Evolutionary conservation across 2,888 invertebrate species (phyloP), one percentile per base, ranked within the genome.

Genomic region (Tubulanus polymorphus): DNA sequence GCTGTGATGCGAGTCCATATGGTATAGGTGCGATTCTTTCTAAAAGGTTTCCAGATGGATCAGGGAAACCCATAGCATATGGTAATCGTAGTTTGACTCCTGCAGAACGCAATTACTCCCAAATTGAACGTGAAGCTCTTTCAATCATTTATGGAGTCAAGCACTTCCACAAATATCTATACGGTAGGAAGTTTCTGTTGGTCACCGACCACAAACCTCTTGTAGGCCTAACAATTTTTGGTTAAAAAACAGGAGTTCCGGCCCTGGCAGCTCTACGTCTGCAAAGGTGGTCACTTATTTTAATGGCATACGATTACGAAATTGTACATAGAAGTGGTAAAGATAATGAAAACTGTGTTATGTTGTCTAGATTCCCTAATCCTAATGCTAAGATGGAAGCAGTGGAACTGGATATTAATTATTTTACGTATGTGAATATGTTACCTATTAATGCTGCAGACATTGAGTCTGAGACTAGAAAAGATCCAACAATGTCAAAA

Each of bases 1-100:
- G 75, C 1, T 70, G 71, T 41, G 78, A 80, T 64, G 78, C 79
- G 0, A 73, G 70, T 15, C 69, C 68, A 12, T 57, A 57, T 23
- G 75, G 75, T 27, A 55, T 72, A 28, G 71, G 71, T 28, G 68
- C 78, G 75, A 74, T 27, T 53, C 72, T 30, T 71, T 70, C 29
- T 68, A 78, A 68, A 53, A 47, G 30, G 15, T 26, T 26, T 8
- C 52, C 50, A 41, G 48, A 51, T 1, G 18, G 47, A 10, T n/a
- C n/a, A n/a, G 63, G 61, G 28, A 49, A 50, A 15, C 60, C 62
- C 8, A 59, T 64, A 20, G 59, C 59, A 2, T 63, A 56, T 47
- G 54, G 56, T 1, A 60, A 61, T 3, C 45, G 58, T 15, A 51
- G 60, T 1, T 49, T 60, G 8, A 56, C 56, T 1, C 28, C 49